Base-by-base conservation (phyloP, 2,113 vertebrate genomes). In the Pungitius pungitius region DNA sequence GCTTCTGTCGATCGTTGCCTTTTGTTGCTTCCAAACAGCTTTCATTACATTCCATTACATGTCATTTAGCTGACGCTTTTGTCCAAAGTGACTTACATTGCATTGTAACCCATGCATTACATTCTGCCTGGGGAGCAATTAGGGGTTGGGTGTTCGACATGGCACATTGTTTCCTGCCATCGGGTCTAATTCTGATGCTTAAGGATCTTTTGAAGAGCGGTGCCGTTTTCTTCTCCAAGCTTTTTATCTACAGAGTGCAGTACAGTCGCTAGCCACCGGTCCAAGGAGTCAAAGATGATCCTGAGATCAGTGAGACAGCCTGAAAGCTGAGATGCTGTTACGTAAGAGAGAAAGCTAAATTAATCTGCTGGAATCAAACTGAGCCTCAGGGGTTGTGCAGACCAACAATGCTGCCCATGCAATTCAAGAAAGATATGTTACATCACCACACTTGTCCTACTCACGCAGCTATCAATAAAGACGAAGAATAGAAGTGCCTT, bases 291-390 rank as follows among this genome's bases (percentile, higher is more conserved):
- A 89, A 84, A 90, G 85, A 86, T 88, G 73, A 89, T 69, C 74
- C 68, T 60, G 59, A 87, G 85, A 90, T 86, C 85, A 84, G 80
- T 59, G 73, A 81, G 88, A 69, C 73, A 40, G 71, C 85, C 70
- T 78, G 85, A 89, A 92, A 91, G 86, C 85, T 54, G 84, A 91
- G 86, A 91, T 88, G 72, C 69, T 58, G 68, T 92, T 89, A 71
- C 86, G 57, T 89, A 91, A 91, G 86, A 69, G 78, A 84, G 78
- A 82, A 88, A 81, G 85, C 91, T 88, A 91, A 90, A 91, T 91
- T 58, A 89, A 90, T 91, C 83, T 89, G 77, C 84, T 80, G 77
- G 80, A 91, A 86, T 92, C 88, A 87, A 91, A 92, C 86, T 85
- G 72, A 80, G 83, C 89, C 85, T 75, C 49, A 1, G 84, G 86